A percentile compares a stretch with the other conserved stretches of the same genome.
Evolutionary conservation across 1,140 invertebrate genomes (phyloP).

Genomic region (Brevipalpus yothersi): DNA sequence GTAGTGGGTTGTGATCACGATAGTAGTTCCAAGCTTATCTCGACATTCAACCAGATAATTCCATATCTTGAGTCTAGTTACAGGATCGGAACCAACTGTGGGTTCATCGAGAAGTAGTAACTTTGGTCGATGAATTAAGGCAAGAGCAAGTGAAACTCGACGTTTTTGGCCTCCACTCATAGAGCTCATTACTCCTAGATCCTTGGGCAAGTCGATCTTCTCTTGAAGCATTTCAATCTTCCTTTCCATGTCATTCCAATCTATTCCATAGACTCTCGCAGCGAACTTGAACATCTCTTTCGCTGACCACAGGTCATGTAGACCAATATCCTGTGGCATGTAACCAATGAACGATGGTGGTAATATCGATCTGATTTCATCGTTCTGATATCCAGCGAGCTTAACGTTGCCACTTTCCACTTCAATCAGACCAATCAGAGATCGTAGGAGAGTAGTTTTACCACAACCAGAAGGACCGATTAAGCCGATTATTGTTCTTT

Average conservation of each 20-base stretch:
- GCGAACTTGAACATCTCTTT: slow-evolving; percentile 81
- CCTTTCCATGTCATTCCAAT: slow-evolving; percentile 35
- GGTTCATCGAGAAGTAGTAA: slow-evolving; percentile 24
- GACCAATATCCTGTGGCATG: slow-evolving; percentile 65
- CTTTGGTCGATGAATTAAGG: slow-evolving; percentile 61
- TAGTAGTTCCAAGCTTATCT: slow-evolving; percentile 39
- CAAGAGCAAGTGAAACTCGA: slow-evolving; percentile 69
- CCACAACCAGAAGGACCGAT: slow-evolving; percentile 11
- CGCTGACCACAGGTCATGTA: slow-evolving; percentile 80
- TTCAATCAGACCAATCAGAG: slow-evolving; percentile 3
- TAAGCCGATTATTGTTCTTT: slow-evolving; percentile 2
- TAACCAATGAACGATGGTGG: slow-evolving; percentile 54
- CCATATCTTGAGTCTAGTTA: background rate
- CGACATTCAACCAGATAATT: slow-evolving; percentile 15
- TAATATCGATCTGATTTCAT: slow-evolving; percentile 21
- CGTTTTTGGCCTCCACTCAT: slow-evolving; percentile 55
- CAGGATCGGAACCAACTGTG: slow-evolving; percentile 12
- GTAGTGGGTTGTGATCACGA: background rate
- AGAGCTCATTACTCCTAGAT: background rate
- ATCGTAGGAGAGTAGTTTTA: slow-evolving; percentile 9
- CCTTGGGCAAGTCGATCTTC: slow-evolving; percentile 64
- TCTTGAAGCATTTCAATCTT: slow-evolving; percentile 46
- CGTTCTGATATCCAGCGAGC: background rate
- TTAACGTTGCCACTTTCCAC: background rate
- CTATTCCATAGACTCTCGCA: slow-evolving; percentile 78